Evolutionary conservation across 2,113 vertebrate genomes (phyloP).

Genomic region (Otis tarda): DNA sequence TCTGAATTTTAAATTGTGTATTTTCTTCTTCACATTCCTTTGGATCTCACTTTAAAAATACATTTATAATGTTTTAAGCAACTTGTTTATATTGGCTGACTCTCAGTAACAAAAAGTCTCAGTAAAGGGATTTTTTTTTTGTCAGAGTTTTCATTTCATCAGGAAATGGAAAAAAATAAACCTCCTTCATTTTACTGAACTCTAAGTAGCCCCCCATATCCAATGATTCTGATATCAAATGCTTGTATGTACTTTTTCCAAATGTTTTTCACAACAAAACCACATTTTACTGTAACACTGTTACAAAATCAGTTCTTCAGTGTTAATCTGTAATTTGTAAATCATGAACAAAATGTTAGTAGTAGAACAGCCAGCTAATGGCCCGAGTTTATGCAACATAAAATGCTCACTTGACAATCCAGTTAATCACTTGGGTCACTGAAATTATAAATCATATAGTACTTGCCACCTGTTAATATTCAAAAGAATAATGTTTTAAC

Average conservation of each 20-base stretch:
- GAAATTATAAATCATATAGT: not conserved
- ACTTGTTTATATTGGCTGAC: not conserved
- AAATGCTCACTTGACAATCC: not conserved
- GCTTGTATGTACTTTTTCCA: not conserved
- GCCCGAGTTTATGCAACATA: not conserved
- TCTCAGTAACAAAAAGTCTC: not conserved
- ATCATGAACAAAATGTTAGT: not conserved
- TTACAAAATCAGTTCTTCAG: not conserved
- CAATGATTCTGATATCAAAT: not conserved
- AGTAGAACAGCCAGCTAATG: not conserved
- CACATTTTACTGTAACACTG: not conserved
- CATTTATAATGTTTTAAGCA: not conserved
- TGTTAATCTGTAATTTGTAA: not conserved
- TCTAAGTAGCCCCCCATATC: not conserved
- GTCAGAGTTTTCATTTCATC: not conserved
- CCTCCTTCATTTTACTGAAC: not conserved
- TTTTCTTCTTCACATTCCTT: not conserved
- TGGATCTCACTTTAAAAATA: not conserved
- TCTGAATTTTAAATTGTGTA: not conserved
- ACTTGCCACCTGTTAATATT: not conserved
- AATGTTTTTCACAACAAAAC: not conserved
- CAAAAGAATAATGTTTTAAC: not conserved
- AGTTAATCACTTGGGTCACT: not conserved
- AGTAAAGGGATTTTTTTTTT: not conserved
- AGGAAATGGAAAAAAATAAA: not conserved